Conservation (phyloP, 64 coral and sea anemone species). For the Stichodactyla mertensii region DNA sequence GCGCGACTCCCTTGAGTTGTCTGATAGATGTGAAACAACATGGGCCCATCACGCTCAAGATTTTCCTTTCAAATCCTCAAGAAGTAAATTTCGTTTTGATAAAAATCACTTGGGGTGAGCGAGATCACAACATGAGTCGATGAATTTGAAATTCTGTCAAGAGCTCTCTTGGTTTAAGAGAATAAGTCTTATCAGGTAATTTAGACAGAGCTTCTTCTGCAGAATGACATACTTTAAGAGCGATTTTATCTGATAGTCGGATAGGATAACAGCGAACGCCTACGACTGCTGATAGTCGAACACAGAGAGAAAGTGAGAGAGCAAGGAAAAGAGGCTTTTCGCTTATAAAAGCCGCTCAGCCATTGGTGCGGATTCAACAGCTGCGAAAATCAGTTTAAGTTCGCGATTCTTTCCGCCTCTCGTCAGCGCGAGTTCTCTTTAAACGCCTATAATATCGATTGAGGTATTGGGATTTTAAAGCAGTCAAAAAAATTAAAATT, state of each 20-base stretch:
- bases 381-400: too few relatives aligned
- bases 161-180: not conserved
- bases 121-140: not conserved
- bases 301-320: not conserved
- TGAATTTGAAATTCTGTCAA: not conserved
- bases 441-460: too few relatives aligned
- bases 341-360: not conserved
- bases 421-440: too few relatives aligned
- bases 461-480: too few relatives aligned
- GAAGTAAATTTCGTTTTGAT: not conserved
- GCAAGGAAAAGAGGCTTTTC: not conserved
- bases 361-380: too few relatives aligned
- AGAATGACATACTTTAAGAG: not conserved
- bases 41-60: not conserved
- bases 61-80: not conserved
- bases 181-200: not conserved
- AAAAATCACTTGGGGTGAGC: not conserved
- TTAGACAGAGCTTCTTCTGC: not conserved
- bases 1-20: not conserved
- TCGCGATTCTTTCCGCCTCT: too few relatives aligned
- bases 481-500: too few relatives aligned
- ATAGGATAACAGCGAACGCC: not conserved
- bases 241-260: not conserved
- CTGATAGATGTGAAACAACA: not conserved
- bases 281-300: not conserved